Evolutionary conservation across 2,113 vertebrate genomes (phyloP), one percentile per base, ranked within the genome.

Genomic region (Lucifuga dentata): DNA sequence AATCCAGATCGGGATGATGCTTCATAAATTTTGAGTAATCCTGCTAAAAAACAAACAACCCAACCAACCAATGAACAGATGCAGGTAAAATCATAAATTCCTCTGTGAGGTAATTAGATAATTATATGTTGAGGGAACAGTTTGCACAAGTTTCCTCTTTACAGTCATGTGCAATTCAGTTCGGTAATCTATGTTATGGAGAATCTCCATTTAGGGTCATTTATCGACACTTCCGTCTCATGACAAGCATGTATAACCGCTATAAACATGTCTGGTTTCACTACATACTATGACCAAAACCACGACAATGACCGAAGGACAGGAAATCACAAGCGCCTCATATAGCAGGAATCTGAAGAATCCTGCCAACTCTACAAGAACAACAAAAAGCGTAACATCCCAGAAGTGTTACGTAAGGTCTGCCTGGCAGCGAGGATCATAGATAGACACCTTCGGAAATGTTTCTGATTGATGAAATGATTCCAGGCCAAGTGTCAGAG

Each of bases 401-500:
- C 80, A 86, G 85, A 90, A 86, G 75, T 75, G 26, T 1, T 13
- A 5, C 3, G 58, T 17, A 35, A 17, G 23, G 7, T 44, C 38
- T 17, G 35, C 45, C 62, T 45, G 71, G 60, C 32, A 52, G 58
- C 16, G 11, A 35, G 12, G 73, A 77, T 77, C 74, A 67, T 6
- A 74, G 64, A 17, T 6, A 0, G 65, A 35, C 38, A 46, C n/a
- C n/a, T 46, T 70, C 11, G 12, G 66, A 81, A 55, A 53, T 62
- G 24, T 57, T 55, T 23, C 13, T 87, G 72, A 88, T 66, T 79
- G 68, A 88, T 87, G 70, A 74, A 38, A 26, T n/a, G 2, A 3
- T 55, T 48, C 19, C n/a, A 11, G 45, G 52, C 71, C 44, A 36
- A 76, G 78, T 66, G 53, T 79, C 86, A 86, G 35, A 62, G 49